phyloP scores from a whole-genome alignment of 2,888 invertebrate genomes.

The Choristoneura rosaceana region DNA sequence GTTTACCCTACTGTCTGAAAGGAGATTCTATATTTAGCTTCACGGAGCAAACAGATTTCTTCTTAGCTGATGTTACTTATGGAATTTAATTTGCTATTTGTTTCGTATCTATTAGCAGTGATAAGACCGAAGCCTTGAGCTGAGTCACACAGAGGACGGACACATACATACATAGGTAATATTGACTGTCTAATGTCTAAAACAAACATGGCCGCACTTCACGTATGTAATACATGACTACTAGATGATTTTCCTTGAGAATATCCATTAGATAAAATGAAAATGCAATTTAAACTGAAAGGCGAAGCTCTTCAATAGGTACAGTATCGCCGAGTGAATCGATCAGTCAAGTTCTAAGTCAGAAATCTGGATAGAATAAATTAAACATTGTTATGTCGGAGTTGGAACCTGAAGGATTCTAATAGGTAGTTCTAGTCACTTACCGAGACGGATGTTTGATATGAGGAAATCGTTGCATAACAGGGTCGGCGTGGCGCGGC shows the following conservation, averaged over 20 bases:
- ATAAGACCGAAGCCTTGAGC: constrained; percentile 53
- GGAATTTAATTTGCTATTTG: constrained; percentile 42
- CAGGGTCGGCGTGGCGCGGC: constrained; percentile 59
- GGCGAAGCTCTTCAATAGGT: background rate
- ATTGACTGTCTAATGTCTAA: constrained; percentile 65
- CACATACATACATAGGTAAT: constrained; percentile 54
- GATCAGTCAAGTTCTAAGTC: constrained; percentile 14
- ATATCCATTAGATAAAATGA: constrained; percentile 30
- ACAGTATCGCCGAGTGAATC: constrained; percentile 4
- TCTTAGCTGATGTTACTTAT: constrained; percentile 26
- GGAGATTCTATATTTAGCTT: constrained; percentile 24
- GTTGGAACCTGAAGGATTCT: constrained; percentile 7
- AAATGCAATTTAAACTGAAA: constrained; percentile 28
- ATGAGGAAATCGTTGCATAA: constrained; percentile 71
- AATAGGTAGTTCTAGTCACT: constrained; percentile 52
- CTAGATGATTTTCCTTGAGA: constrained; percentile 28
- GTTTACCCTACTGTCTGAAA: constrained; percentile 26
- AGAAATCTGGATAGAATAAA: constrained; percentile 11
- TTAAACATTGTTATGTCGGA: constrained; percentile 13
- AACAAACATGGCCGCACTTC: constrained; percentile 69
- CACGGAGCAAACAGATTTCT: constrained; percentile 1
- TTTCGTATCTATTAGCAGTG: constrained; percentile 45
- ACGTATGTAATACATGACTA: constrained; percentile 51
- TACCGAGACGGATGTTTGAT: constrained; percentile 62
- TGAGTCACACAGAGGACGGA: constrained; percentile 65